These are phyloP conservation scores for Microtus richardsoni DNA, from an alignment of 2,113 vertebrate genomes.

Conservation along the genomic window DNA sequence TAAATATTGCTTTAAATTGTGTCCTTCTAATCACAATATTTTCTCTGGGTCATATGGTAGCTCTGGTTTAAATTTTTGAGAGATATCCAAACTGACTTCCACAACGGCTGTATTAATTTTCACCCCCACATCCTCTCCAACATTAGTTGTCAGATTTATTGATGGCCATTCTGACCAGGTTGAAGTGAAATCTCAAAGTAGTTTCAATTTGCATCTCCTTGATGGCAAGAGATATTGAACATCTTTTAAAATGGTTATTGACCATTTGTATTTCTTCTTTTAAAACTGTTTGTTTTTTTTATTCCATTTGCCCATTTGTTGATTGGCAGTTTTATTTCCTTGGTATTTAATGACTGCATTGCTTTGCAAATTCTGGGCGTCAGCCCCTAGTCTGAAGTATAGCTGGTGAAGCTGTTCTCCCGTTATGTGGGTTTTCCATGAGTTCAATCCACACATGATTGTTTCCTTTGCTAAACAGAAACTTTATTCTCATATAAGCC, in stretches of 20 bases:
- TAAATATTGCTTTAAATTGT: constrained; percentile 48
- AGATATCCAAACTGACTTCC: background rate
- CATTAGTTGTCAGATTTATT: background rate
- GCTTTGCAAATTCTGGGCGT: background rate
- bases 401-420: background rate
- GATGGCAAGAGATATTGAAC: no score
- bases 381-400: background rate
- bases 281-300: background rate
- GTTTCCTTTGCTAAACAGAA: background rate
- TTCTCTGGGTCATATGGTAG: no score
- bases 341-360: background rate
- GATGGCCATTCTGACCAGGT: background rate
- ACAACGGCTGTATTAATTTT: background rate
- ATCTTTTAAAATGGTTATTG: background rate
- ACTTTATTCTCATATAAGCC: background rate
- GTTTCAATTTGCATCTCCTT: background rate
- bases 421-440: background rate
- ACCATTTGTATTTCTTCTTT: background rate
- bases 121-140: background rate
- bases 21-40: background rate
- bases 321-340: background rate
- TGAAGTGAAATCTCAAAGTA: background rate
- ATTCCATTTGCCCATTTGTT: background rate
- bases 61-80: background rate
- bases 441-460: background rate